Percentiles rank a stretch among this genome's conserved stretches.
These are phyloP conservation scores for Cromileptes altivelis DNA, from an alignment of 2,113 vertebrate species.

Conservation along the genomic window DNA sequence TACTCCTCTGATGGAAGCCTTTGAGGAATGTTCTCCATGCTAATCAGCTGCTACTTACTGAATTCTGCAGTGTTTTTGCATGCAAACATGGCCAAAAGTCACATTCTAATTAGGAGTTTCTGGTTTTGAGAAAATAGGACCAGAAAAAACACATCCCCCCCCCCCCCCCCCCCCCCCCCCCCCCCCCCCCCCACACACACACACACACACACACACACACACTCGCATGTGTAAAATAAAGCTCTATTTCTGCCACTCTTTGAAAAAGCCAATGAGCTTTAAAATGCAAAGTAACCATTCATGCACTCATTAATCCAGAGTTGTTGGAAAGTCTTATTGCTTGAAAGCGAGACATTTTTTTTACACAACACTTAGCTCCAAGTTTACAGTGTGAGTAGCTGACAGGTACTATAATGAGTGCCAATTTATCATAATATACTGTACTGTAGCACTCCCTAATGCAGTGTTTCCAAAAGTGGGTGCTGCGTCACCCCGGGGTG, in stretches of 20 bases:
- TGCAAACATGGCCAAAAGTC: not conserved
- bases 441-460: not conserved
- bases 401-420: constrained; percentile 5
- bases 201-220: not conserved
- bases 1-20: constrained; percentile 4
- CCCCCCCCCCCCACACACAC: too few species aligned
- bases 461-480: not conserved
- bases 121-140: not conserved
- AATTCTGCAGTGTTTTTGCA: not conserved
- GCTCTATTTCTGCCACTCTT: not conserved
- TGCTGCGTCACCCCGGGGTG: not conserved
- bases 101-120: not conserved
- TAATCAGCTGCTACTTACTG: constrained; percentile 7
- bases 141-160: not conserved
- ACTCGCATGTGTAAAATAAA: not conserved
- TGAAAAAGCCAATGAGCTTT: constrained; percentile 8
- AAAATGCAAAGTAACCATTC: not conserved
- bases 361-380: constrained; percentile 1
- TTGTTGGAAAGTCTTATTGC: not conserved
- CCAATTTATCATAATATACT: not conserved
- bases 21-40: constrained; percentile 27
- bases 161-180: too few species aligned
- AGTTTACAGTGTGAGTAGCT: not conserved
- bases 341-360: not conserved
- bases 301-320: constrained; percentile 9